Evolutionary conservation across 1,140 invertebrate species (phyloP).

Genomic region (Drosophila ironensis): DNA sequence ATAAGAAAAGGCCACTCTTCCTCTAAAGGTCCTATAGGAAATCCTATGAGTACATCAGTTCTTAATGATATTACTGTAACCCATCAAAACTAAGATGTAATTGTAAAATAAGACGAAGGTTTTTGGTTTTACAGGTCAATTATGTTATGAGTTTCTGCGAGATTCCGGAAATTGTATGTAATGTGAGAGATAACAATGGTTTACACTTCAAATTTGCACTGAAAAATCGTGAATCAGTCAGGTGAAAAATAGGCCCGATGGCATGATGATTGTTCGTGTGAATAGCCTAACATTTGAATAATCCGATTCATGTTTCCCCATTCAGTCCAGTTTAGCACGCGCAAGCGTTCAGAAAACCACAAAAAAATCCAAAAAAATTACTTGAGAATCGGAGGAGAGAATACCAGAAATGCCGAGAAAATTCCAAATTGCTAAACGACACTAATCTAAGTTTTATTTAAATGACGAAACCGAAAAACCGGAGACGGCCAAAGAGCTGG

Average conservation of each 20-base stretch:
- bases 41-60: no score
- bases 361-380: no score
- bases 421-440: slow-evolving; percentile 78
- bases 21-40: no score
- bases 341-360: slow-evolving; percentile 22
- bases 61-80: no score
- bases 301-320: slow-evolving; percentile 6
- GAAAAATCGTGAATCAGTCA: slow-evolving; percentile 21
- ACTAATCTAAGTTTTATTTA: slow-evolving; percentile 78
- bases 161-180: no score
- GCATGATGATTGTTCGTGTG: slow-evolving; percentile 15
- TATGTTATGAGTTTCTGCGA: no score
- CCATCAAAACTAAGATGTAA: no score
- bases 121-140: no score
- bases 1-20: no score
- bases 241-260: neutral
- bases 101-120: no score
- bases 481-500: neutral
- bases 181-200: no score
- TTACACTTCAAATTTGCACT: no score
- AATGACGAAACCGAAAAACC: slow-evolving; percentile 42
- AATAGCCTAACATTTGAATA: slow-evolving; percentile 37
- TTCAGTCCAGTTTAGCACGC: slow-evolving; percentile 53
- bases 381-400: neutral
- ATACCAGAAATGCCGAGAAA: slow-evolving; percentile 45